Conservation (phyloP, 23 tunicate species). For the Diplosoma virens region DNA sequence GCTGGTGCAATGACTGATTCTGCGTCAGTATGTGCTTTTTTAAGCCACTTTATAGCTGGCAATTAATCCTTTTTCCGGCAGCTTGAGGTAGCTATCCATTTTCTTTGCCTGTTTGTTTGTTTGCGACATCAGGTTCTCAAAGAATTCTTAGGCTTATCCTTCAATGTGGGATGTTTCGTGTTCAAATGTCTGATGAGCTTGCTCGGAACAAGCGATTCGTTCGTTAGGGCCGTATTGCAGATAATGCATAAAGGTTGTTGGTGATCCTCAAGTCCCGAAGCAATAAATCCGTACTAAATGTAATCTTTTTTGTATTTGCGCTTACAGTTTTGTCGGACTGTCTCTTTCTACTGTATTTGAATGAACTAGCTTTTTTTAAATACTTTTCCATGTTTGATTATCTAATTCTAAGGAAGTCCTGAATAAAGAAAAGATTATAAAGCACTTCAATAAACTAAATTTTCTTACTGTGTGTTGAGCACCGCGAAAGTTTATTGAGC, state of each 20-base stretch:
- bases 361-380: conserved; percentile 23
- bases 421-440: background rate
- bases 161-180: conserved; percentile 55
- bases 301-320: conserved; percentile 52
- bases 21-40: conserved; percentile 68
- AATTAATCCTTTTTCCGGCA: conserved; percentile 68
- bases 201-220: conserved; percentile 66
- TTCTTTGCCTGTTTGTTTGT: conserved; percentile 57
- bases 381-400: conserved; percentile 22
- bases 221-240: conserved; percentile 63
- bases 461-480: conserved; percentile 6
- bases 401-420: conserved; percentile 2
- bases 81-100: conserved; percentile 59
- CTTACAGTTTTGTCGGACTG: conserved; percentile 36
- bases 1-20: conserved; percentile 66
- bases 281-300: conserved; percentile 53
- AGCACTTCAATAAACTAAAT: conserved; percentile 10
- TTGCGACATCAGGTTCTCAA: conserved; percentile 65
- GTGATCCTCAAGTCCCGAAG: conserved; percentile 46
- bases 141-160: conserved; percentile 50
- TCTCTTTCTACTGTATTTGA: conserved; percentile 34
- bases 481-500: conserved; percentile 8
- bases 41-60: conserved; percentile 61
- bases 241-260: conserved; percentile 68
- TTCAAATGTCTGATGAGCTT: conserved; percentile 60